Conservation (phyloP, 2,797 vertebrate genomes). For the Pterois miles region DNA sequence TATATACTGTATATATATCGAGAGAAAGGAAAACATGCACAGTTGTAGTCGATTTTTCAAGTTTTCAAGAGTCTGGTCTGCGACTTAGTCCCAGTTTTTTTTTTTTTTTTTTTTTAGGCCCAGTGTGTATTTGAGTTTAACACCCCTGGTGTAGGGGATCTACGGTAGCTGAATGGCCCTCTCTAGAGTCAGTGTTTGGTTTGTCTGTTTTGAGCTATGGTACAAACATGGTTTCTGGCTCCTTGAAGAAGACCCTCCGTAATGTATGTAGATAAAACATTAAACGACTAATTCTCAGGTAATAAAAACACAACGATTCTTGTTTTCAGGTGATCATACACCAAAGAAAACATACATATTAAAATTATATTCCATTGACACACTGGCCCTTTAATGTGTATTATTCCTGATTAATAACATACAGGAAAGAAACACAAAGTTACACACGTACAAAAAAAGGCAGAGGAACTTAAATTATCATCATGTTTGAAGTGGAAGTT, state of each 20-base stretch:
- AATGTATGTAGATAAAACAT: too few relatives aligned
- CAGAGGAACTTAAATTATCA: not conserved
- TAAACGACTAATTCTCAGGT: not conserved
- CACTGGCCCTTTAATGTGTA: not conserved
- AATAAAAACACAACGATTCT: not conserved
- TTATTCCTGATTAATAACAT: not conserved
- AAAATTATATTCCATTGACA: not conserved
- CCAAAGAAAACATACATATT: not conserved
- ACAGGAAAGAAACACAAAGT: not conserved
- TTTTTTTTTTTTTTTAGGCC: too few relatives aligned
- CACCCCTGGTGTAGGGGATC: not conserved
- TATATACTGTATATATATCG: too few relatives aligned
- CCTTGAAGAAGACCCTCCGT: not conserved
- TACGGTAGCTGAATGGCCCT: rapidly evolving
- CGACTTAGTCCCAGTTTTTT: too few relatives aligned
- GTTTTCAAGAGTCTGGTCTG: too few relatives aligned
- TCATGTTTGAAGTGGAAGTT: conserved; percentile 4
- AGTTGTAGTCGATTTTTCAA: too few relatives aligned
- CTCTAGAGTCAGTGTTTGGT: not conserved
- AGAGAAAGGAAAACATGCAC: too few relatives aligned
- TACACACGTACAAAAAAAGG: not conserved
- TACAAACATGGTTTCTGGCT: rapidly evolving
- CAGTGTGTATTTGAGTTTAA: too few relatives aligned
- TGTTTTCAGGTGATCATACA: not conserved
- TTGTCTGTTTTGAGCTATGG: not conserved